Percentiles rank a stretch among this genome's conserved stretches.
Conservation (phyloP, 2,113 vertebrate species). For the Hipposideros armiger region DNA sequence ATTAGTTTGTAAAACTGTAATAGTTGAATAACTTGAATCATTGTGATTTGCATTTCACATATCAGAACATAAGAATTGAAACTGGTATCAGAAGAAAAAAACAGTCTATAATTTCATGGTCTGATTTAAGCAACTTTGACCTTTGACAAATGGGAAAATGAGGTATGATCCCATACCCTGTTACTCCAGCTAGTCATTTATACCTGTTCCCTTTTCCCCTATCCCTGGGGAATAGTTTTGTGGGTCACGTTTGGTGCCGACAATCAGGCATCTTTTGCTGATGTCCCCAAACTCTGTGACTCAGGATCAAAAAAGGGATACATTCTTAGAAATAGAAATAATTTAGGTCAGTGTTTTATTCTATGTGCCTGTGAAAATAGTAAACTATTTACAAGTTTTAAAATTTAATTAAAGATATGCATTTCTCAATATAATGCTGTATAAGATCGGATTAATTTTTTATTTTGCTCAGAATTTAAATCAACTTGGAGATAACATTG, state of each 20-base stretch:
- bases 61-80: neutral
- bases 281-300: neutral
- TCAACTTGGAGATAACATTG: neutral
- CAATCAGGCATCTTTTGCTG: neutral
- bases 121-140: neutral
- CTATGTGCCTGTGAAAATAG: neutral
- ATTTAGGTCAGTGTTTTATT: neutral
- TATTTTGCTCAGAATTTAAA: neutral
- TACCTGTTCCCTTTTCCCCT: neutral
- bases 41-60: neutral
- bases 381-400: neutral
- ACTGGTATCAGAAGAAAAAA: neutral
- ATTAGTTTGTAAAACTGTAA: neutral
- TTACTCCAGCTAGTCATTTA: neutral
- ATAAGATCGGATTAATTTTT: neutral
- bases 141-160: neutral
- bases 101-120: neutral
- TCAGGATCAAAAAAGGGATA: neutral
- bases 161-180: neutral
- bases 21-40: neutral
- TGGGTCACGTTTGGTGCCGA: neutral
- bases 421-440: neutral
- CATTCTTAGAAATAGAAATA: neutral
- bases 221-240: neutral
- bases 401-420: neutral